Percentiles rank a stretch among this genome's conserved stretches.
These are phyloP conservation scores for Sepiola atlantica DNA, from an alignment of 2,888 invertebrate genomes.

Conservation along the genomic window DNA sequence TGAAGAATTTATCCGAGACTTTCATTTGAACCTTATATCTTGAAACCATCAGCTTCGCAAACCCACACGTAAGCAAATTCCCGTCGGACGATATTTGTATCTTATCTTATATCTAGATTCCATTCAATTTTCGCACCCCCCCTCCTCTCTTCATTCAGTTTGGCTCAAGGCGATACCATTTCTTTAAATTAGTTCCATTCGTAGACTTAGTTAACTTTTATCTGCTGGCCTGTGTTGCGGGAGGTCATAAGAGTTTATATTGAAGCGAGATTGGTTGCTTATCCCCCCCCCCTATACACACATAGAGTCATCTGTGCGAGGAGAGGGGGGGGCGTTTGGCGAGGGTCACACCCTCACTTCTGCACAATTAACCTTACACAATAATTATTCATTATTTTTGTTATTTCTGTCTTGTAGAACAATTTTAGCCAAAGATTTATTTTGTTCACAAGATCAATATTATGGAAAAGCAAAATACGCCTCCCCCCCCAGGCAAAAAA, in stretches of 20 bases:
- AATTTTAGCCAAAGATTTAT: neutral
- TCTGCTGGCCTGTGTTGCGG: neutral
- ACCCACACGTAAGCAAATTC: neutral
- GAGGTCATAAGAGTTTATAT: neutral
- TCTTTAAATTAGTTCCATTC: neutral
- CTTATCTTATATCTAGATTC: neutral
- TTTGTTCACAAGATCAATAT: neutral
- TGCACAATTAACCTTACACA: neutral
- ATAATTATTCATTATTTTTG: neutral
- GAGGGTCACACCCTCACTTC: neutral
- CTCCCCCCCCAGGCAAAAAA: no score
- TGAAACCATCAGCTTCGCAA: neutral
- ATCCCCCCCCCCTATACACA: neutral
- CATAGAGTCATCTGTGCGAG: neutral
- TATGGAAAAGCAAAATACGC: neutral
- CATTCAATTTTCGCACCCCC: neutral
- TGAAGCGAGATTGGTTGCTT: neutral
- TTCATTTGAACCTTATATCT: neutral
- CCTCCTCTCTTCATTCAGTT: neutral
- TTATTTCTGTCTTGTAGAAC: neutral
- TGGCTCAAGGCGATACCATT: neutral
- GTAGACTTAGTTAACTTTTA: neutral
- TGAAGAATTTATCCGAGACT: neutral
- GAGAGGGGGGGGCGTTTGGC: no score
- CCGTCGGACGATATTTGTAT: neutral